phyloP scores from a whole-genome alignment of 92 coral and sea anemone genomes.

The Micromussa lordhowensis region DNA sequence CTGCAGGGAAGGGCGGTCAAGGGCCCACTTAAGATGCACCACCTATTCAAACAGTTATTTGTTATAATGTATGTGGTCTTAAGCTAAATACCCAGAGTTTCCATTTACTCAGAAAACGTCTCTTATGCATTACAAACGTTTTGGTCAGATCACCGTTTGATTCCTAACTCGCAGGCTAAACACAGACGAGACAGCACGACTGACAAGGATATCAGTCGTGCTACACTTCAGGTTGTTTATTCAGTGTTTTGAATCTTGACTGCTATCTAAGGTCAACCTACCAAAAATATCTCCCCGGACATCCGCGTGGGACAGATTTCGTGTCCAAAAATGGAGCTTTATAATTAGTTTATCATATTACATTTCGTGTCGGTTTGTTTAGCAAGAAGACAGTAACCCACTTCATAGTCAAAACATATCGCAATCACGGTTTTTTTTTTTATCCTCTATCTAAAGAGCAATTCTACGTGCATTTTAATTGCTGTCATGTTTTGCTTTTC shows the following conservation, averaged over 20 bases:
- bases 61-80: neutral
- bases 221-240: neutral
- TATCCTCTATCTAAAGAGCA: neutral
- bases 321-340: neutral
- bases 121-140: neutral
- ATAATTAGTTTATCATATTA: neutral
- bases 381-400: neutral
- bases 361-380: neutral
- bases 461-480: neutral
- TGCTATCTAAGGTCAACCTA: neutral
- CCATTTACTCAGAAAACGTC: neutral
- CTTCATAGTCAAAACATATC: neutral
- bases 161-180: too few species aligned
- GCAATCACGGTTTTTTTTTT: neutral
- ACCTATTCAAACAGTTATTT: neutral
- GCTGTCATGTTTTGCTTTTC: neutral
- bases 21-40: neutral
- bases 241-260: neutral
- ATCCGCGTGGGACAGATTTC: neutral
- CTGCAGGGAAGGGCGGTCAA: neutral
- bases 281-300: neutral
- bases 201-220: neutral
- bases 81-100: neutral
- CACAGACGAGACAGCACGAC: neutral
- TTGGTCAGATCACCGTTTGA: neutral